These are phyloP conservation scores for rat (Rattus norvegicus) DNA, from an alignment of 2,113 vertebrate species.

Conservation along the genomic window GRCr8 NC_086020.1:16167001-16167500, in stretches of 20 bases:
- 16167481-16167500: neutral
- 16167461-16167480: neutral
- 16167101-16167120: too few species aligned
- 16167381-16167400: neutral
- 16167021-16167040: neutral
- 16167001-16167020: neutral
- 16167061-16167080: neutral
- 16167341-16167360: neutral
- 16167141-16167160: neutral
- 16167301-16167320: neutral
- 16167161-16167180: neutral
- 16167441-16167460: neutral
- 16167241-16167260: neutral
- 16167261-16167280: neutral
- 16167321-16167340: neutral
- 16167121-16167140: too few species aligned
- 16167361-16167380: neutral
- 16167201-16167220: neutral
- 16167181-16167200: neutral
- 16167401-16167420: too few species aligned
- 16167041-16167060: neutral
- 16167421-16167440: neutral
- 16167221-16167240: neutral
- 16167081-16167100: neutral
- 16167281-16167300: neutral